phyloP scores from a whole-genome alignment of 2,797 vertebrate species.

The Peromyscus nudipes region DNA sequence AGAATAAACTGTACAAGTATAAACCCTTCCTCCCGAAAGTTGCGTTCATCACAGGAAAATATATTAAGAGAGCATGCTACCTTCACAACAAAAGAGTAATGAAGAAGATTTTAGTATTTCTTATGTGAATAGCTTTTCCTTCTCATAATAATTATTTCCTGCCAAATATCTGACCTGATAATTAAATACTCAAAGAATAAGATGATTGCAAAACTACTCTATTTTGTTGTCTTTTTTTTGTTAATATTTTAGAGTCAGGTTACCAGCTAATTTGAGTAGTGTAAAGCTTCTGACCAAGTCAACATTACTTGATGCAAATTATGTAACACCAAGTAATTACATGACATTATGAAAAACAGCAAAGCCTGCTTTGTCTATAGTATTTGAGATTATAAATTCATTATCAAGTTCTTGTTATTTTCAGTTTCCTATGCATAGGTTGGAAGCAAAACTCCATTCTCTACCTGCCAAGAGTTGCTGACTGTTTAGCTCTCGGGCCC shows the following conservation, averaged over 20 bases:
- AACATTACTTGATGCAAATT: slow-evolving; percentile 14
- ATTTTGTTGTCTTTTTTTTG: background rate
- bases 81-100: background rate
- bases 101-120: background rate
- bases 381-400: background rate
- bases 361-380: background rate
- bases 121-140: background rate
- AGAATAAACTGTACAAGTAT: background rate
- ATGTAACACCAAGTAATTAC: background rate
- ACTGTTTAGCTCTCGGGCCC: background rate
- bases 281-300: background rate
- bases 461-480: background rate
- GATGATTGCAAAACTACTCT: background rate
- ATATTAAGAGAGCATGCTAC: background rate
- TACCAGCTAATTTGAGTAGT: background rate
- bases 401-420: background rate
- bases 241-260: background rate
- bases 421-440: background rate
- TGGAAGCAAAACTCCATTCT: background rate
- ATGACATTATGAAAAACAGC: background rate
- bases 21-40: background rate
- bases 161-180: background rate
- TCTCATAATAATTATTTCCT: slow-evolving; percentile 23
- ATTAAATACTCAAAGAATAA: background rate
- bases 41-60: background rate